phyloP scores from a whole-genome alignment of 2,797 vertebrate species.

The Cryptoblepharus egeriae region DNA sequence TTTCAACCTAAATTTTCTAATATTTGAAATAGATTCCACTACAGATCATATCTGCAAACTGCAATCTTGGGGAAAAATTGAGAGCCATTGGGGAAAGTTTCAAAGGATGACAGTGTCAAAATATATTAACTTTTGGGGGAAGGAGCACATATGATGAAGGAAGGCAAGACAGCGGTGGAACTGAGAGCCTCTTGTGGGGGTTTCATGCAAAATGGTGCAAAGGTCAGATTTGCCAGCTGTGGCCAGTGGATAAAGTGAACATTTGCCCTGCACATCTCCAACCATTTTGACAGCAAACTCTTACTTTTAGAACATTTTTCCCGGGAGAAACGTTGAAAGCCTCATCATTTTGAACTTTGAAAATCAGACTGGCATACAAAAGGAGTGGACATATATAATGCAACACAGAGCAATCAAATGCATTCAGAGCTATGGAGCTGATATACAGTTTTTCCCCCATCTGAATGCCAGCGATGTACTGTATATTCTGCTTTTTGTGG shows the following conservation, averaged over 20 bases:
- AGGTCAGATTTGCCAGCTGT: background rate
- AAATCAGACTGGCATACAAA: constrained; percentile 53
- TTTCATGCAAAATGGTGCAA: background rate
- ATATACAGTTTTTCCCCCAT: constrained; percentile 51
- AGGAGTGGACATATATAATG: constrained; percentile 40
- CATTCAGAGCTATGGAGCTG: constrained; percentile 45
- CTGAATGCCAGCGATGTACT: constrained; percentile 43
- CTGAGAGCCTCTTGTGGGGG: background rate
- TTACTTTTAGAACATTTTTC: constrained; percentile 46
- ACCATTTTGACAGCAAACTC: constrained; percentile 25
- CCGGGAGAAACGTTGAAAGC: constrained; percentile 36
- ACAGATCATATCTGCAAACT: background rate
- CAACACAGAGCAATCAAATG: constrained; percentile 50
- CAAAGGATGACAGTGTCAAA: background rate
- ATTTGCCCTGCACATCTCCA: background rate
- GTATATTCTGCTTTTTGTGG: constrained; percentile 29
- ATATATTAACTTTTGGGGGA: background rate
- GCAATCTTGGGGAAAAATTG: background rate
- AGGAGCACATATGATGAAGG: background rate
- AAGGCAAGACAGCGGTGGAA: background rate
- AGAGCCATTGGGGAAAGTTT: background rate
- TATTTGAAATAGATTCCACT: background rate
- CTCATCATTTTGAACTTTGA: constrained; percentile 45
- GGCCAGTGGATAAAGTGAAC: constrained; percentile 36
- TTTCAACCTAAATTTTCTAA: constrained; percentile 1